Conservation (phyloP, 1,140 invertebrate species). For the Neodiprion pinetum region DNA sequence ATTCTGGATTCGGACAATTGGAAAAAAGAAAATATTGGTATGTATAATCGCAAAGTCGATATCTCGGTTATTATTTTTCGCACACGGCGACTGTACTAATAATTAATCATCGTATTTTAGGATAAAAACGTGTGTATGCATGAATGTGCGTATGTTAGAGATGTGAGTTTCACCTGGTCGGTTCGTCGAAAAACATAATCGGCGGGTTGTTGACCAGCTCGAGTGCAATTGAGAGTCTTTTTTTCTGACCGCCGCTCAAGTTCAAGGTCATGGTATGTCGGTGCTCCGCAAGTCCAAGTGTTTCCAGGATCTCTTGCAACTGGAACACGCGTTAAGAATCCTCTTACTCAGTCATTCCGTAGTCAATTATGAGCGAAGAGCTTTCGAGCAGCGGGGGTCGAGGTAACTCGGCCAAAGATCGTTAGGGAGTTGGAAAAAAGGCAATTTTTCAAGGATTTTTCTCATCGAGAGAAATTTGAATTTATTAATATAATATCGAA, state of each 20-base stretch:
- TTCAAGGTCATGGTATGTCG: slow-evolving; percentile 88
- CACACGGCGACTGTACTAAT: too few relatives aligned
- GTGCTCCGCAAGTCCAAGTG: slow-evolving; percentile 85
- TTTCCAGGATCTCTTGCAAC: slow-evolving; percentile 92
- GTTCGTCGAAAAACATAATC: slow-evolving; percentile 98
- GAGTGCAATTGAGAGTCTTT: slow-evolving; percentile 93
- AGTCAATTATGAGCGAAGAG: background rate
- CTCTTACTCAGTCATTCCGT: background rate
- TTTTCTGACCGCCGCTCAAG: slow-evolving; percentile 94
- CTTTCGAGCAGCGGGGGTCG: background rate
- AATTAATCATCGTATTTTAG: background rate
- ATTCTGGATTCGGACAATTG: too few relatives aligned
- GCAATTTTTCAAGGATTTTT: background rate
- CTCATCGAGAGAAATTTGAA: too few relatives aligned
- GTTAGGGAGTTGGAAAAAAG: slow-evolving; percentile 13
- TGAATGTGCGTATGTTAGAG: background rate
- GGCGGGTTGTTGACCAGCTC: slow-evolving; percentile 96
- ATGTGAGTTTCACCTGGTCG: slow-evolving; percentile 72
- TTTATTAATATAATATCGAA: too few relatives aligned
- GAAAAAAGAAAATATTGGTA: too few relatives aligned
- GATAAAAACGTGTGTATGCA: background rate
- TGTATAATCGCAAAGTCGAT: too few relatives aligned
- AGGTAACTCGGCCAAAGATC: background rate
- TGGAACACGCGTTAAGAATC: slow-evolving; percentile 52
- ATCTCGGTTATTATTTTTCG: too few relatives aligned